phyloP scores from a whole-genome alignment of 2,113 vertebrate species.

The Protobothrops flavoviridis region DNA sequence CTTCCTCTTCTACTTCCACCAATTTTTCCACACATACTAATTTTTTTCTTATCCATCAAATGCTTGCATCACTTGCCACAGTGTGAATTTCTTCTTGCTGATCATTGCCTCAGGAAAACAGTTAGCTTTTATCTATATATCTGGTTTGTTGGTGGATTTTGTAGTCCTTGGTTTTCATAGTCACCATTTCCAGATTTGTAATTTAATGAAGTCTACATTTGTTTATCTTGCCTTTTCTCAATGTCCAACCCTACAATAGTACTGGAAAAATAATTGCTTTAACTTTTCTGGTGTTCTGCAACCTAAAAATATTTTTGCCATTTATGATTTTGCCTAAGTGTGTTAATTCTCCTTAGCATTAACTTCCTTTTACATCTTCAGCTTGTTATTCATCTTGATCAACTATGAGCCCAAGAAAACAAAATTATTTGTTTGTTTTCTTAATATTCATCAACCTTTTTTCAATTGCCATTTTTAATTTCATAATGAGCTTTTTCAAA shows the following conservation, averaged over 20 bases:
- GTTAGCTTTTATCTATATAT: not conserved
- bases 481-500: not conserved
- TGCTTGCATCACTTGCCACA: not conserved
- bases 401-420: not conserved
- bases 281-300: not conserved
- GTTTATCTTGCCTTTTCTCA: not conserved
- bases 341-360: not conserved
- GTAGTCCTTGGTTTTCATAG: not conserved
- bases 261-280: not conserved
- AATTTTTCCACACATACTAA: not conserved
- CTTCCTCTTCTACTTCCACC: not conserved
- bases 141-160: not conserved
- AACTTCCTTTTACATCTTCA: not conserved
- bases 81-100: not conserved
- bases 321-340: not conserved
- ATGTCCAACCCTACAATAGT: not conserved
- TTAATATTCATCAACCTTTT: not conserved
- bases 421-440: not conserved
- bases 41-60: not conserved
- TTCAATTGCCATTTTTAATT: not conserved
- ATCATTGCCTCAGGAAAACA: not conserved
- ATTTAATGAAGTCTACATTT: not conserved
- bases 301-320: not conserved
- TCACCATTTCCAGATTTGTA: not conserved
- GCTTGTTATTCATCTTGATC: not conserved